Conservation (phyloP, 2,888 invertebrate species). For the Agelastica alni region DNA sequence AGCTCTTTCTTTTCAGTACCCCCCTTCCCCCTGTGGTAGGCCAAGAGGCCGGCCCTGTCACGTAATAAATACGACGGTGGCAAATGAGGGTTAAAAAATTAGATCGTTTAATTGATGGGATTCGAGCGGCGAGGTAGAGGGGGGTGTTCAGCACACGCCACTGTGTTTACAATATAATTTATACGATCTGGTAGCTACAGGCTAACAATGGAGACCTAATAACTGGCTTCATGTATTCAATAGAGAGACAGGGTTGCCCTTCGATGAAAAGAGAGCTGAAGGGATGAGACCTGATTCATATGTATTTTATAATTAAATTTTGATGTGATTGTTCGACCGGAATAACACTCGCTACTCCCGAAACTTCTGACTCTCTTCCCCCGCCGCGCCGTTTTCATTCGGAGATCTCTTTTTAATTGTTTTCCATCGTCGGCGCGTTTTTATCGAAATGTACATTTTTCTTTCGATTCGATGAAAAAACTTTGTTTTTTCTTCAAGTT, state of each 20-base stretch:
- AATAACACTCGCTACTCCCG: no score
- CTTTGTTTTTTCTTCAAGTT: no score
- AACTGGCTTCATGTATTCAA: constrained; percentile 57
- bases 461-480: no score
- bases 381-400: constrained; percentile 14
- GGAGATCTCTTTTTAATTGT: constrained; percentile 33
- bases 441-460: no score
- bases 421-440: no score
- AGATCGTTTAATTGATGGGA: constrained; percentile 51
- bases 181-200: constrained; percentile 58
- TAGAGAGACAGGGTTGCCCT: constrained; percentile 42
- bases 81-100: constrained; percentile 44
- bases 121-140: no score
- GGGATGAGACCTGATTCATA: constrained; percentile 55
- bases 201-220: constrained; percentile 56
- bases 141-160: constrained; percentile 55
- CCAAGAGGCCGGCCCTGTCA: background rate
- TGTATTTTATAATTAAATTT: constrained; percentile 58
- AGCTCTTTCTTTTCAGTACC: background rate
- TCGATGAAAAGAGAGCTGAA: constrained; percentile 45
- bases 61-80: constrained; percentile 26
- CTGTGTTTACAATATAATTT: constrained; percentile 58
- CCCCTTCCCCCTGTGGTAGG: background rate
- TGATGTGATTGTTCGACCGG: constrained; percentile 56
- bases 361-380: constrained; percentile 21